Conservation (phyloP, 2,797 vertebrate genomes). For the Siniperca scherzeri region DNA sequence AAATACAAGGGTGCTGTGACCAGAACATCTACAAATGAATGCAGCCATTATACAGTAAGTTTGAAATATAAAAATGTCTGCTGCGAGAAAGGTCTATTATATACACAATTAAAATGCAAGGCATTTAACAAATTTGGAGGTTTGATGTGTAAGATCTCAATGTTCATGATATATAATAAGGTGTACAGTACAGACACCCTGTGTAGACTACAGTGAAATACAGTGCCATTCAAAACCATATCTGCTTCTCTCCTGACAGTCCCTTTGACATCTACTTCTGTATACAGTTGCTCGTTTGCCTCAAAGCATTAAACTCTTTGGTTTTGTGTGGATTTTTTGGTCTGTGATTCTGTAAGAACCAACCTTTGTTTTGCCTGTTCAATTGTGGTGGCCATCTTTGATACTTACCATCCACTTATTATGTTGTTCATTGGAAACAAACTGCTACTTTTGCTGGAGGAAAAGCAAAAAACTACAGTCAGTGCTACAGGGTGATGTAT, state of each 20-base stretch:
- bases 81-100: not conserved
- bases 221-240: not conserved
- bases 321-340: not conserved
- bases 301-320: not conserved
- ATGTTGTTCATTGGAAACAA: slow-evolving; percentile 2
- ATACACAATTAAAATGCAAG: not conserved
- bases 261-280: too few species aligned
- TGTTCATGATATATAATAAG: not conserved
- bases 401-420: not conserved
- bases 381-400: not conserved
- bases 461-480: not conserved
- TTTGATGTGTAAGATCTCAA: not conserved
- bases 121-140: not conserved
- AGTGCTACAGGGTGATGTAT: not conserved
- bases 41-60: not conserved
- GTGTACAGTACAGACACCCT: not conserved
- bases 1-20: not conserved
- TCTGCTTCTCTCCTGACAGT: not conserved
- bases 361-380: not conserved
- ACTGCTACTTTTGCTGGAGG: not conserved
- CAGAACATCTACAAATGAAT: slow-evolving; percentile 1
- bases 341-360: not conserved
- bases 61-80: not conserved
- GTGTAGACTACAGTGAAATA: not conserved
- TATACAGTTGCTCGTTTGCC: not conserved